Base-by-base conservation (phyloP, 1,140 invertebrate genomes). In the Drosophila punjabiensis region DNA sequence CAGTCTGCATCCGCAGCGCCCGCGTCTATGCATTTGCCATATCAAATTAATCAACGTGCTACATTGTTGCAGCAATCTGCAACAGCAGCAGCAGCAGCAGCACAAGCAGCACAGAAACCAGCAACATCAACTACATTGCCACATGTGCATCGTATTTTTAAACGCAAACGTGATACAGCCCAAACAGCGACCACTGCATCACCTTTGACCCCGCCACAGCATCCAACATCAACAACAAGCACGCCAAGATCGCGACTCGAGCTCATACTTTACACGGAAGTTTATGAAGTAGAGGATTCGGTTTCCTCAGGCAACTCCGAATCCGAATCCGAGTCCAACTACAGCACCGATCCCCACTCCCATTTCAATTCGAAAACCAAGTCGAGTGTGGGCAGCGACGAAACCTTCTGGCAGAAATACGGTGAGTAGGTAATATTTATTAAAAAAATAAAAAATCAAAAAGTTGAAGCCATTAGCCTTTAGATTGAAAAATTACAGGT, bases 41-140 rank as follows among this genome's bases (percentile, higher is more conserved):
- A 90, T 90, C 86, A 90, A 87, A 90, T 90, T 90, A 90, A 90
- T 90, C 86, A 90, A 91, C 82, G 86, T 91, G 82, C 87, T 87
- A 90, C 86, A 90, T 90, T 90, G 86, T 90, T 90, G 87, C 86
- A 86, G 79, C 86, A 84, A 73, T 83, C 55, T 56, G 43, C 67
- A 70, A n/a, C 77, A 80, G 62, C 78, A 58, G 20, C 67, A n/a
- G n/a, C n/a, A n/a, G n/a, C n/a, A 63, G n/a, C 58, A 37, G 10
- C 73, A 79, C 11, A 45, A 70, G 66, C 58, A 71, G 43, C 61
- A 53, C 9, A 61, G 24, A 24, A 24, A 41, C 24, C 65, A 66
- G 20, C 82, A 66, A 55, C 77, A 67, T 45, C 77, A 81, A 75
- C 77, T 53, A 69, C 76, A 87, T 64, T 52, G 68, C 74, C 74